Base-by-base conservation (phyloP, 2,113 vertebrate species). In the Tetraodon nigroviridis region DNA sequence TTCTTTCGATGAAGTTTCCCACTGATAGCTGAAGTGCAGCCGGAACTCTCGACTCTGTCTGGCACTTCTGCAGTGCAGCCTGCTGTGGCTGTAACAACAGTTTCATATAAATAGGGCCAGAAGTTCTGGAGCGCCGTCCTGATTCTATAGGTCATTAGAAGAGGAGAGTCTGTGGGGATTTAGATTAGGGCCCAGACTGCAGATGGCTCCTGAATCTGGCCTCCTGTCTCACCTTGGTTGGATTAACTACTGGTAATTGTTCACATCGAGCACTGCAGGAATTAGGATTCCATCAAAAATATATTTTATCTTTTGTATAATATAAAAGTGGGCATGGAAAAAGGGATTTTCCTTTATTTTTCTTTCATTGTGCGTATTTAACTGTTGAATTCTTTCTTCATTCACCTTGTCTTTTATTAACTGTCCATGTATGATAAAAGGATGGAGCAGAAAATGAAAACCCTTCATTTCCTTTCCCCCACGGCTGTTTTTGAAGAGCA, bases 181-280 rank as follows among this genome's bases (percentile, higher is more conserved):
- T 80, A 78, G 80, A 83, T 76, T 54, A 70, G 69, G 76, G 66
- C 67, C 68, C 75, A 69, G 64, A 65, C 78, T 73, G 61, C 58
- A 80, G 75, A 77, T 73, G 70, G 76, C 68, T 73, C 53, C 61
- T 73, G 75, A 76, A 76, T 76, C 75, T 73, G 69, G 61, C 6
- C 15, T 48, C 61, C 66, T 50, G 62, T 83, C 80, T 83, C 81
- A 15, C 53, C 73, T 85, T 62, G 29, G 61, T 73, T 83, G 75
- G 73, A 81, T 79, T 83, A 81, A 86, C 85, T 82, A 82, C 66
- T 69, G 57, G 70, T 78, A 81, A 84, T 85, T 82, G 79, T 69
- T 81, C 81, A 64, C 63, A 74, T 58, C 18, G 20, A 77, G 72
- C 61, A 8, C 59, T 44, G 68, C 71, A 66, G 67, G 78, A 63